Evolutionary conservation across 2,888 invertebrate species (phyloP).

Genomic region (Drosophila greeni): DNA sequence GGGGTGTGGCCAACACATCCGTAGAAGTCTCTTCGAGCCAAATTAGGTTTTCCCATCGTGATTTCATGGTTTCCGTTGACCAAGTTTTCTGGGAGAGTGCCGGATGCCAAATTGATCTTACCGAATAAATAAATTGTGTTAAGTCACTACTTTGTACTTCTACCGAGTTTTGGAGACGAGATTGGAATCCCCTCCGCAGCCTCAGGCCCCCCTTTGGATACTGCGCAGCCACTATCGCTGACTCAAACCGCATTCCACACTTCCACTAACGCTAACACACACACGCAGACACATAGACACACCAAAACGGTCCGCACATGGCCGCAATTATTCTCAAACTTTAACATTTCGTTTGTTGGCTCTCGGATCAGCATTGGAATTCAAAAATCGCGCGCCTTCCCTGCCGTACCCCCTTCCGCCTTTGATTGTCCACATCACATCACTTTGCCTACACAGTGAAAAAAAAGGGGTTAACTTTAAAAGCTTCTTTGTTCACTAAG

Average conservation of each 20-base stretch:
- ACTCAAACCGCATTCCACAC: constrained; percentile 60
- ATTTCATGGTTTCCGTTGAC: constrained; percentile 11
- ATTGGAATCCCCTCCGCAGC: constrained; percentile 4
- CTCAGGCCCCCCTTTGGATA: constrained; percentile 18
- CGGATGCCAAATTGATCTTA: constrained; percentile 23
- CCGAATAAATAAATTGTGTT: constrained; percentile 14
- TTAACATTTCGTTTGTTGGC: constrained; percentile 60
- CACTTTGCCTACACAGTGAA: constrained; percentile 15
- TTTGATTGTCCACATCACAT: constrained; percentile 42
- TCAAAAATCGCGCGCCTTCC: constrained; percentile 59
- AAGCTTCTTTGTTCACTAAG: too few species aligned
- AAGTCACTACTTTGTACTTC: constrained; percentile 30
- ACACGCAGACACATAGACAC: constrained; percentile 14
- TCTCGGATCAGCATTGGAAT: constrained; percentile 65
- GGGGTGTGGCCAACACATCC: constrained; percentile 15
- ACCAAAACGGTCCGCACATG: constrained; percentile 43
- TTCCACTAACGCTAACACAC: constrained; percentile 32
- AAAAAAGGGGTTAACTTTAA: not conserved
- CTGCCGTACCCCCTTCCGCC: constrained; percentile 1
- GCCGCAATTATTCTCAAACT: constrained; percentile 70
- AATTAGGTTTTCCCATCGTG: constrained; percentile 20
- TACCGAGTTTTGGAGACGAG: constrained; percentile 13
- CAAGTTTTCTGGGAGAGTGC: constrained; percentile 5
- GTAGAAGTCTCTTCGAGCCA: constrained; percentile 14
- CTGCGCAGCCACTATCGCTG: constrained; percentile 63